Evolutionary conservation across 35 echinoderm and acorn worm species (phyloP).

Genomic region (Nesometra sesokonis): DNA sequence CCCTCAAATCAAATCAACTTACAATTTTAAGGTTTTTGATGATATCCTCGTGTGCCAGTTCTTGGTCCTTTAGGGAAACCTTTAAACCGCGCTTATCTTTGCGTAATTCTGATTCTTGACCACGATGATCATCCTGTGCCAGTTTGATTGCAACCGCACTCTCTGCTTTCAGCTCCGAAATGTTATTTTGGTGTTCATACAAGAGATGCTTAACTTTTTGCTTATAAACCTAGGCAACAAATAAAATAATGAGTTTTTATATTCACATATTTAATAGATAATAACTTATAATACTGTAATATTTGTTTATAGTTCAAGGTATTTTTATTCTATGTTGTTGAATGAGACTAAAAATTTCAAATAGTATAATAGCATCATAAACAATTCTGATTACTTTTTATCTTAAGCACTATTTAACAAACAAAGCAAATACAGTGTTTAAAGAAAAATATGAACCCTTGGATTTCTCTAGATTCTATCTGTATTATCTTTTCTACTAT

Average conservation of each 20-base stretch:
- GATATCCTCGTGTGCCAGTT: constrained; percentile 94
- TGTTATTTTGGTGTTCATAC: constrained; percentile 99
- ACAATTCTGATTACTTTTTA: too few species aligned
- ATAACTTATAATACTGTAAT: too few species aligned
- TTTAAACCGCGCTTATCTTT: constrained; percentile 94
- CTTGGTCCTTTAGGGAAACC: constrained; percentile 81
- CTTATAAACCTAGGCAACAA: constrained; percentile 73
- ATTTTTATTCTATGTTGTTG: too few species aligned
- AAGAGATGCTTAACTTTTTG: constrained; percentile 98
- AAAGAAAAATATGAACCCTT: too few species aligned
- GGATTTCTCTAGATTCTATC: too few species aligned
- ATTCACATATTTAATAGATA: too few species aligned
- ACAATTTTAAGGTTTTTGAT: constrained; percentile 98
- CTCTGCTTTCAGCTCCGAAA: constrained; percentile 97
- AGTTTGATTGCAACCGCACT: constrained; percentile 90
- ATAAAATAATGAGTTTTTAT: neutral
- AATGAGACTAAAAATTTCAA: too few species aligned
- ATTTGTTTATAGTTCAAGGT: too few species aligned
- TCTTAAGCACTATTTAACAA: too few species aligned
- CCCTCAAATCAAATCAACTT: constrained; percentile 32
- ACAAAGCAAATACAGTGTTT: too few species aligned
- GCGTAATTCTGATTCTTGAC: constrained; percentile 54
- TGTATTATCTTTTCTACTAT: too few species aligned
- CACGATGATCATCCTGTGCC: constrained; percentile 82
- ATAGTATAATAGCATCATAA: too few species aligned